Percentiles rank a stretch among this genome's conserved stretches.
phyloP scores from a whole-genome alignment of 2,113 vertebrate species.

The Pachyramphus minor region DNA sequence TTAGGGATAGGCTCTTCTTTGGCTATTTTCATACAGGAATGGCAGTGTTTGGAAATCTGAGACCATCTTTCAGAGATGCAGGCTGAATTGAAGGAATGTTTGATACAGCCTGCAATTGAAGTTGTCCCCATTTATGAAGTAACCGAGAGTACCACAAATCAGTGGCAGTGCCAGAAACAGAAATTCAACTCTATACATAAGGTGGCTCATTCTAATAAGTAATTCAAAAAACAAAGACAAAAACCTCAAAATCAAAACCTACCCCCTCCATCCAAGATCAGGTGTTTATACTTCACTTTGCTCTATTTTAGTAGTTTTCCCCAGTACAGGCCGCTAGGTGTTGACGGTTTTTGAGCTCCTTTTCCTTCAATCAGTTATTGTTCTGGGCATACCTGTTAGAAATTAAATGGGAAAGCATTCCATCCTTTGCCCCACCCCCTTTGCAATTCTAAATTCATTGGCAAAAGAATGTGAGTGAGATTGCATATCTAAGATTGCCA shows the following conservation, averaged over 20 bases:
- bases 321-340: not conserved
- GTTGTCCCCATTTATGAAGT: not conserved
- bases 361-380: not conserved
- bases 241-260: not conserved
- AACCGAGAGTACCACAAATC: not conserved
- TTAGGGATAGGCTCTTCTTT: not conserved
- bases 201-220: not conserved
- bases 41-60: not conserved
- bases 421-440: not conserved
- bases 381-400: not conserved
- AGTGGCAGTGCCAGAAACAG: not conserved
- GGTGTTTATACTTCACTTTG: not conserved
- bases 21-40: not conserved
- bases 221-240: not conserved
- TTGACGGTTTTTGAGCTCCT: not conserved
- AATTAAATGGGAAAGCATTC: not conserved
- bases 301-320: not conserved
- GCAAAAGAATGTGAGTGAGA: not conserved
- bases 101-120: not conserved
- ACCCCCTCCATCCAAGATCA: accelerated
- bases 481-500: not conserved
- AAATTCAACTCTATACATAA: not conserved
- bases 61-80: not conserved
- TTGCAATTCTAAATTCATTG: not conserved
- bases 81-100: not conserved